Percentiles rank a stretch among this genome's conserved stretches.
These are phyloP conservation scores for Sycophila texana DNA, from an alignment of 2,888 invertebrate genomes.

Conservation along the genomic window DNA sequence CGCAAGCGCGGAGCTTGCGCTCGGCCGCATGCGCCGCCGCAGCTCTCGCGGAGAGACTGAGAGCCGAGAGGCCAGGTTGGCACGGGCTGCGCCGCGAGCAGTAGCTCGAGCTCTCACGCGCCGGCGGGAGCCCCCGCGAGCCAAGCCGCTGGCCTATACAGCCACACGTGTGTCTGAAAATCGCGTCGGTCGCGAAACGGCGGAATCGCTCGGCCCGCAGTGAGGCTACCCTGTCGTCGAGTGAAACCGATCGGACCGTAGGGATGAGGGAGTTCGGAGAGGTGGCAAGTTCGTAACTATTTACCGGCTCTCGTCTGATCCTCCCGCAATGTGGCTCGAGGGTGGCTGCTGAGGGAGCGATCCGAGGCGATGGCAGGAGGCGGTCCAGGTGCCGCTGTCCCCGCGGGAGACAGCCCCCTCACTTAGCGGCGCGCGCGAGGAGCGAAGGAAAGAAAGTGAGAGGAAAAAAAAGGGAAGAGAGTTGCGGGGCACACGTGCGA, in stretches of 20 bases:
- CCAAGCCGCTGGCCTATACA: too few species aligned
- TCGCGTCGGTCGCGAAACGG: neutral
- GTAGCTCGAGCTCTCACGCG: conserved; percentile 57
- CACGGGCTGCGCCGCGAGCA: conserved; percentile 64
- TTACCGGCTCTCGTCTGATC: neutral
- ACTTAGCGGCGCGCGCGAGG: too few species aligned
- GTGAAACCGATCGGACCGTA: neutral
- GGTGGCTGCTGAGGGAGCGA: too few species aligned
- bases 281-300: too few species aligned
- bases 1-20: conserved; percentile 33
- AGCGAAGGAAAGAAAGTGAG: too few species aligned
- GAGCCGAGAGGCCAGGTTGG: conserved; percentile 62
- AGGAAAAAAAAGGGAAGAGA: too few species aligned
- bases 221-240: too few species aligned
- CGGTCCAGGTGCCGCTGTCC: too few species aligned
- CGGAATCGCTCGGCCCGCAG: neutral
- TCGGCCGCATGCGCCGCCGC: conserved; percentile 58
- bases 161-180: conserved; percentile 6
- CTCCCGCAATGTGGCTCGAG: too few species aligned
- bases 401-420: too few species aligned
- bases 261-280: neutral
- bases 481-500: too few species aligned
- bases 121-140: conserved; percentile 34
- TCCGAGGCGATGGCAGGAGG: too few species aligned
- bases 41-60: conserved; percentile 59